Evolutionary conservation across 1,140 invertebrate genomes (phyloP).

Genomic region (Meloidogyne floridensis): DNA sequence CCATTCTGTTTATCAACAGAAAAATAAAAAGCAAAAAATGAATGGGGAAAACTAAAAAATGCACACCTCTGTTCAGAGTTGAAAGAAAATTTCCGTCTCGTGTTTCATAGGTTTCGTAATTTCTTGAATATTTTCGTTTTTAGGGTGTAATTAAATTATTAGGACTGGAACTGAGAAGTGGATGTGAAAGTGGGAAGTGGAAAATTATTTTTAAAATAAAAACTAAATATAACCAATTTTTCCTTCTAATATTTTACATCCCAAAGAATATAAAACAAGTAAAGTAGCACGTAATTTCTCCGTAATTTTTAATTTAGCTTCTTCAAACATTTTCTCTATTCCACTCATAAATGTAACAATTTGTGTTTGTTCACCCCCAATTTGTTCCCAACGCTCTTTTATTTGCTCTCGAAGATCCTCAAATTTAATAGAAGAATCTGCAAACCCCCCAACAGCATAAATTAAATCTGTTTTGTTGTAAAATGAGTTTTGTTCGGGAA

Average conservation of each 20-base stretch:
- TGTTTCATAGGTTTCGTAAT: no score
- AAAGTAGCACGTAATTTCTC: neutral
- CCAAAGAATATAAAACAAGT: neutral
- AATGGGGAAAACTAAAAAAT: no score
- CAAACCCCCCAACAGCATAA: neutral
- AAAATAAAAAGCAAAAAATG: no score
- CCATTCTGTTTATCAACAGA: no score
- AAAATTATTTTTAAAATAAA: neutral
- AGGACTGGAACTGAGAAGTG: no score
- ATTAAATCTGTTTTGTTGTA: conserved; percentile 3
- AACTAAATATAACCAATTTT: neutral
- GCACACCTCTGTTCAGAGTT: no score
- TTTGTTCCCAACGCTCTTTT: neutral
- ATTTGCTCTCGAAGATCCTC: neutral
- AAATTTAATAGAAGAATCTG: neutral
- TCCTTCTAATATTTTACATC: neutral
- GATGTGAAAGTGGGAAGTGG: no score
- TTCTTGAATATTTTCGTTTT: no score
- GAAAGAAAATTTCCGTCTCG: no score
- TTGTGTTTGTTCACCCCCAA: neutral
- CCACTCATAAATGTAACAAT: neutral
- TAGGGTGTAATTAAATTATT: no score
- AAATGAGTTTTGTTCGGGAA: neutral
- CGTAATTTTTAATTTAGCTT: neutral
- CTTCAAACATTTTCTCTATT: neutral